phyloP scores from a whole-genome alignment of 2,888 invertebrate species.

The Nomada ruficornis region DNA sequence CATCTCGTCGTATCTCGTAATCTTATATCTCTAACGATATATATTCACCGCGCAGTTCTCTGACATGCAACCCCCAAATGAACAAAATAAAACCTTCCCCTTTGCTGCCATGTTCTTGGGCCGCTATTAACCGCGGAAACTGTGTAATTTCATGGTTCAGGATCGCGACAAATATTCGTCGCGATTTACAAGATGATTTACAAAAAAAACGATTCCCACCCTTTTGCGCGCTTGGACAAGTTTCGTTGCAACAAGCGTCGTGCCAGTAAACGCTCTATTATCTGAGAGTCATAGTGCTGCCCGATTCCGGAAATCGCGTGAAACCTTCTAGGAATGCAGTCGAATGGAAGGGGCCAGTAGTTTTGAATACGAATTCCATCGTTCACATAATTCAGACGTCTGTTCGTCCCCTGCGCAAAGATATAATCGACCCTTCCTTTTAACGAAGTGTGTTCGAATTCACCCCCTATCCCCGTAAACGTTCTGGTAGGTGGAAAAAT shows the following conservation, averaged over 20 bases:
- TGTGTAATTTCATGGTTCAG: not conserved
- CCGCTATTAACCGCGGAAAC: not conserved
- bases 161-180: not conserved
- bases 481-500: slow-evolving; percentile 9
- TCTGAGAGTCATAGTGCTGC: not conserved
- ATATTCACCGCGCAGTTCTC: slow-evolving; percentile 28
- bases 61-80: slow-evolving; percentile 1
- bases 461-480: not conserved
- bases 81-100: slow-evolving; percentile 34
- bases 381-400: not conserved
- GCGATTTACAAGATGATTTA: not conserved
- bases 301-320: not conserved
- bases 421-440: not conserved
- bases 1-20: slow-evolving; percentile 44
- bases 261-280: not conserved
- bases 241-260: no score
- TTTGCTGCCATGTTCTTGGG: not conserved
- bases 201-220: no score
- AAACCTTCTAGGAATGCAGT: not conserved
- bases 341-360: not conserved
- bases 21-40: slow-evolving; percentile 37
- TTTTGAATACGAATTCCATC: not conserved
- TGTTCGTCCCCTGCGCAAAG: not conserved
- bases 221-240: not conserved
- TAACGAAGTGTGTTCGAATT: not conserved